Evolutionary conservation across 2,113 vertebrate species (phyloP), one percentile per base, ranked within the genome.

Genomic region (Chrysochloris asiatica): DNA sequence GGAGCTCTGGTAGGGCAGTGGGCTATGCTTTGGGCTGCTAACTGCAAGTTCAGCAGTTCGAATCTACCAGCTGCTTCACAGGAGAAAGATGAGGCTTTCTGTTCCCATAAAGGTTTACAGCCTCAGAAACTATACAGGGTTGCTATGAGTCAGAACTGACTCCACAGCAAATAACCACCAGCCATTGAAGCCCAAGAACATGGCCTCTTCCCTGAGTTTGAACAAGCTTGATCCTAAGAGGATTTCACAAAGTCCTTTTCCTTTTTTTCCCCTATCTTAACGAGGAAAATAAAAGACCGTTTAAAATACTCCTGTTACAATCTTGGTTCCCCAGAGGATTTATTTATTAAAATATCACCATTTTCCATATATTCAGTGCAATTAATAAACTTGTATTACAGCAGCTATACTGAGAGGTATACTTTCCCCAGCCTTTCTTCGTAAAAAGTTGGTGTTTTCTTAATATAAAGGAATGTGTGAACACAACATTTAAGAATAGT

Each of bases 401-500:
- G 30, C 38, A 88, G 41, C 36, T 41, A 9, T 43, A 3, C 59
- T 19, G 45, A 76, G 26, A 16, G 4, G 12, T n/a, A 9, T 45
- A 43, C 24, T 76, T 33, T 59, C 16, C n/a, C 16, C 33, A 8
- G 4, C 17, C 26, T 7, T 43, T 92, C 69, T 72, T 24, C 22
- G 4, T 41, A 30, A 88, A 61, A 91, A 84, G 71, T 38, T 92
- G 86, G 6, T 88, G 8, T 82, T 75, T 73, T 76, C 78, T 91
- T 47, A 61, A 67, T 26, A 10, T 33, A 61, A 77, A 80, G 13
- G 50, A 19, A 19, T 43, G 0, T 43, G 41, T n/a, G 72, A 52
- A n/a, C 67, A 16, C 52, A n/a, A 16, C 52, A n/a, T 54, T 67
- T 47, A 38, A 72, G 30, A 88, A 26, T 48, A 71, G 41, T 59